phyloP scores from a whole-genome alignment of 2,113 vertebrate species.

The Trogon surrucura region DNA sequence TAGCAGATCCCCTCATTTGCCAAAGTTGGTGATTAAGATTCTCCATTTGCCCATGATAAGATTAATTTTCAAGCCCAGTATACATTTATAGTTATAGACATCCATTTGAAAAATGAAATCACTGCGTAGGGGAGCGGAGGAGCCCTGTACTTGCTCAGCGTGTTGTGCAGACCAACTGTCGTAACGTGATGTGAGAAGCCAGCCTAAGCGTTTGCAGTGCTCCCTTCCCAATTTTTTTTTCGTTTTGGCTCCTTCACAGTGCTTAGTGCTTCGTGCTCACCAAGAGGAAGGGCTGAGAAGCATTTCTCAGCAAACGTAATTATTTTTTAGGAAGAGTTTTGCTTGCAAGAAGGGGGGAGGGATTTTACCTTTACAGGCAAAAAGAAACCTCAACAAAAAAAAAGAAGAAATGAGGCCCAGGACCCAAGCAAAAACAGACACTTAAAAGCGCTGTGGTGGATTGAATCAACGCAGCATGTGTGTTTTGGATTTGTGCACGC shows the following conservation, averaged over 20 bases:
- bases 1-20: slow-evolving; percentile 10
- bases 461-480: background rate
- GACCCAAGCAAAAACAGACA: background rate
- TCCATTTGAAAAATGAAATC: slow-evolving; percentile 6
- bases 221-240: background rate
- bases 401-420: background rate
- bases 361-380: background rate
- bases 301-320: background rate
- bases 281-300: background rate
- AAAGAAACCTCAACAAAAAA: background rate
- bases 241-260: background rate
- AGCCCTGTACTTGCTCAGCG: background rate
- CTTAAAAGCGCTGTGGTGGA: background rate
- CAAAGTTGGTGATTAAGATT: slow-evolving; percentile 24
- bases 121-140: background rate
- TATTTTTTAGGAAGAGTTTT: background rate
- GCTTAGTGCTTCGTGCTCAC: background rate
- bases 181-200: background rate
- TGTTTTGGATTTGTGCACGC: slow-evolving; percentile 32
- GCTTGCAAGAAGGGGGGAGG: background rate
- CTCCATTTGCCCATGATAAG: slow-evolving; percentile 5
- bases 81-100: background rate
- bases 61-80: slow-evolving; percentile 3
- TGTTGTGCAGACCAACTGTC: background rate
- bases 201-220: background rate